Percentiles rank a stretch among this genome's conserved stretches.
Evolutionary conservation across 2,888 invertebrate genomes (phyloP).

Genomic region (Eristalis tenax): DNA sequence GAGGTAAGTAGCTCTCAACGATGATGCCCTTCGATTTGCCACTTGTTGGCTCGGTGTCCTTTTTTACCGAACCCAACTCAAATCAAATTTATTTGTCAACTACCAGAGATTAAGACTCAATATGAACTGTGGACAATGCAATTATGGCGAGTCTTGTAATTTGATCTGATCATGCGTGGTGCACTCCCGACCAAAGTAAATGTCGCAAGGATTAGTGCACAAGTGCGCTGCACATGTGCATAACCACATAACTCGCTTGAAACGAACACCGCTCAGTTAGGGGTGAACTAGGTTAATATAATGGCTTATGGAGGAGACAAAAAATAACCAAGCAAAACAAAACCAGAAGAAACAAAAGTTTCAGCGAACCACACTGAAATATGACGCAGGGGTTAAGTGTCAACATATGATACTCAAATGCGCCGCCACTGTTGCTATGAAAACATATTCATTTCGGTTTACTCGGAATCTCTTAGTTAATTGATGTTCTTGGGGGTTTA

Average conservation of each 20-base stretch:
- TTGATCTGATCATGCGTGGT: background rate
- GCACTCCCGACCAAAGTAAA: background rate
- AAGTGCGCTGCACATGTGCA: conserved; percentile 9
- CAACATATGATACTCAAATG: conserved; percentile 54
- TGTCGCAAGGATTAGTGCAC: background rate
- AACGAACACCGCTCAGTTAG: background rate
- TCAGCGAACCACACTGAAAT: conserved; percentile 43
- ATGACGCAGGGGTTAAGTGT: conserved; percentile 46
- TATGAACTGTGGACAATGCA: background rate
- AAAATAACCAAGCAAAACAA: conserved; percentile 36
- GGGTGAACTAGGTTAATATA: background rate
- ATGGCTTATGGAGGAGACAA: background rate
- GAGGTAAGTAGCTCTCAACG: conserved; percentile 41
- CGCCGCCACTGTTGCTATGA: conserved; percentile 18
- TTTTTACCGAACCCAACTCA: background rate
- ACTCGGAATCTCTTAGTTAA: conserved; percentile 12
- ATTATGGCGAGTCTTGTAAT: background rate
- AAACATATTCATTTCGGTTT: conserved; percentile 25
- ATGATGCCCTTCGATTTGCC: background rate
- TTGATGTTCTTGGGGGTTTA: background rate
- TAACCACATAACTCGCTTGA: background rate
- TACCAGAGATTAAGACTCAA: background rate
- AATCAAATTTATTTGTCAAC: background rate
- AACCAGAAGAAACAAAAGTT: conserved; percentile 15
- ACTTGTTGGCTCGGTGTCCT: background rate